A percentile compares a stretch with the other conserved stretches of the same genome.
These are phyloP conservation scores for Drosophila buzzatii DNA, from an alignment of 2,888 invertebrate species.

Conservation along the genomic window DNA sequence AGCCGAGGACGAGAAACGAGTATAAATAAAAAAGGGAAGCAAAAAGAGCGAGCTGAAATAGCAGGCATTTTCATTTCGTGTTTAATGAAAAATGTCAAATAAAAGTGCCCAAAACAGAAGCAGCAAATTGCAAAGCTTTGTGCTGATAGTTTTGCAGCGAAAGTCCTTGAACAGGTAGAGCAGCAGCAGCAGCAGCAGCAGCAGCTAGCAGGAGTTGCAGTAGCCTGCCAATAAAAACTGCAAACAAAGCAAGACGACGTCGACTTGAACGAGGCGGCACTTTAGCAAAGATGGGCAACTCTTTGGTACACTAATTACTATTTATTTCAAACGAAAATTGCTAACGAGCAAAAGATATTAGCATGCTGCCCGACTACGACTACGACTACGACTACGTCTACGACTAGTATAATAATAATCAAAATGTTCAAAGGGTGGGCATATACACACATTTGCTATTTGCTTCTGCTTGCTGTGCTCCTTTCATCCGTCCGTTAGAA, in stretches of 20 bases:
- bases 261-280: conserved; percentile 28
- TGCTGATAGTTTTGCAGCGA: conserved; percentile 68
- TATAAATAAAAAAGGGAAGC: neutral
- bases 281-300: conserved; percentile 60
- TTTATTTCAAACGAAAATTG: conserved; percentile 81
- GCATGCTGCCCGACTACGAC: conserved; percentile 37
- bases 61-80: conserved; percentile 77
- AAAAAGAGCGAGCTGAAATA: conserved; percentile 15
- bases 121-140: conserved; percentile 75
- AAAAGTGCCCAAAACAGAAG: conserved; percentile 77
- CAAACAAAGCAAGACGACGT: conserved; percentile 51
- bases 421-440: conserved; percentile 25
- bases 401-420: conserved; percentile 59
- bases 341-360: conserved; percentile 80
- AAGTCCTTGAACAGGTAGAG: conserved; percentile 58
- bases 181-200: neutral
- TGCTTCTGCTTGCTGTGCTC: neutral
- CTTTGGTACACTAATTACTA: conserved; percentile 78
- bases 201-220: conserved; percentile 4
- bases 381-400: neutral
- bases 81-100: conserved; percentile 81
- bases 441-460: neutral
- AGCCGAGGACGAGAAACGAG: neutral
- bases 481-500: conserved; percentile 50
- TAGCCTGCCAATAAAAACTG: conserved; percentile 58